Evolutionary conservation across 2,113 vertebrate species (phyloP), one percentile per base, ranked within the genome.

Genomic region (Sinocyclocheilus rhinocerous): DNA sequence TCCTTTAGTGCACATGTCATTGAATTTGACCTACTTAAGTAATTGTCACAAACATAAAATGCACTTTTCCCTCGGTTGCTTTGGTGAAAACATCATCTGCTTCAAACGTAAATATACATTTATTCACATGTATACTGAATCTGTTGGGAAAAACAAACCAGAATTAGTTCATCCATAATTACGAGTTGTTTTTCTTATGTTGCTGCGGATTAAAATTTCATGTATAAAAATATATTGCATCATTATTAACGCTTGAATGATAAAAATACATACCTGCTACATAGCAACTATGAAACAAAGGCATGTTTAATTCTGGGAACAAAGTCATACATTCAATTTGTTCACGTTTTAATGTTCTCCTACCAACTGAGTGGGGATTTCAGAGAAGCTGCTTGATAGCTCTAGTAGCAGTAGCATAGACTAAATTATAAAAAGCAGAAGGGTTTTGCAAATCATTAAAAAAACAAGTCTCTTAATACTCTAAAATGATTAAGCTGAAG

Each of bases 341-440:
- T 65, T 48, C 13, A 81, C 4, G 16, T 55, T 72, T 55, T 72
- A n/a, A 83, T 83, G 45, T 16, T 52, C 48, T 20, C 61, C 61
- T 29, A 26, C 29, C 39, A 63, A 48, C 20, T 70, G 18, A 33
- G 81, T 15, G 12, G 67, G 48, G 63, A 67, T 57, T 83, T 72
- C 22, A 72, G 45, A 36, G 26, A 52, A 72, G 67, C 67, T 39
- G 67, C 5, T 70, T 36, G 45, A 55, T 69, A 55, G 42, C 69
- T 83, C 29, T 18, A 82, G n/a, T 22, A 39, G 81, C 48, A 52
- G n/a, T 52, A 33, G 9, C 22, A 50, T 36, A 70, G 45, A 70
- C 81, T 72, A 83, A 52, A 72, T 83, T 57, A 73, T 18, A 73
- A 83, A 79, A 72, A 82, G n/a, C 80, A 69, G 63, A 52, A 69